A percentile compares a stretch with the other conserved stretches of the same genome.
Evolutionary conservation across 2,113 vertebrate genomes (phyloP).

Genomic region (Centrocercus urophasianus): DNA sequence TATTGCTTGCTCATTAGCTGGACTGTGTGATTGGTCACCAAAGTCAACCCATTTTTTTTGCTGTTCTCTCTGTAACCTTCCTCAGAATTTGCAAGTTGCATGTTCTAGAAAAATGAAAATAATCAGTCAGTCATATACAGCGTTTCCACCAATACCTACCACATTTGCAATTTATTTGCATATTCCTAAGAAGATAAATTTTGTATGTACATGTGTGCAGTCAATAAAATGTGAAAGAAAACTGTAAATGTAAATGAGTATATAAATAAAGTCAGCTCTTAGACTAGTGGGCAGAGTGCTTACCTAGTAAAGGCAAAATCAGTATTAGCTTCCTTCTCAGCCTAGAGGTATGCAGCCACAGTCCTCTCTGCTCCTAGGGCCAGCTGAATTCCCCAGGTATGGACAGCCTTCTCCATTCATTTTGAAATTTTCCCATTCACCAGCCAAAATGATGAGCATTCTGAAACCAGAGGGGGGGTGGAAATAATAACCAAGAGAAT

Average conservation of each 20-base stretch:
- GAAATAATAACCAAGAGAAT: background rate
- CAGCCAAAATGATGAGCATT: background rate
- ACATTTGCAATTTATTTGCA: background rate
- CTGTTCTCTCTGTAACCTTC: background rate
- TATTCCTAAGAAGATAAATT: background rate
- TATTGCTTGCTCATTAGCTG: background rate
- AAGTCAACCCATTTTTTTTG: background rate
- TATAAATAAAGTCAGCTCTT: background rate
- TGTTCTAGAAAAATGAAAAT: slow-evolving; percentile 7
- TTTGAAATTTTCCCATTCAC: background rate
- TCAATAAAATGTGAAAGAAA: background rate
- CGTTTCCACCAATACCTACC: background rate
- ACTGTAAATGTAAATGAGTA: background rate
- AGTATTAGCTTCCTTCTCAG: background rate
- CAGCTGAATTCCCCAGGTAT: background rate
- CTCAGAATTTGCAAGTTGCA: background rate
- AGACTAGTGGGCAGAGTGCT: background rate
- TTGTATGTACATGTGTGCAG: background rate
- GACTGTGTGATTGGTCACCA: background rate
- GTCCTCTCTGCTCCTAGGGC: fast-evolving
- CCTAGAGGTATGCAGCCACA: background rate
- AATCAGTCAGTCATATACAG: background rate
- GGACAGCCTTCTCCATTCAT: background rate
- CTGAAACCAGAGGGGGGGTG: background rate
- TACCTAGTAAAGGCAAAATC: background rate